phyloP scores from a whole-genome alignment of 2,113 vertebrate species.

The Lophotis ruficrista region DNA sequence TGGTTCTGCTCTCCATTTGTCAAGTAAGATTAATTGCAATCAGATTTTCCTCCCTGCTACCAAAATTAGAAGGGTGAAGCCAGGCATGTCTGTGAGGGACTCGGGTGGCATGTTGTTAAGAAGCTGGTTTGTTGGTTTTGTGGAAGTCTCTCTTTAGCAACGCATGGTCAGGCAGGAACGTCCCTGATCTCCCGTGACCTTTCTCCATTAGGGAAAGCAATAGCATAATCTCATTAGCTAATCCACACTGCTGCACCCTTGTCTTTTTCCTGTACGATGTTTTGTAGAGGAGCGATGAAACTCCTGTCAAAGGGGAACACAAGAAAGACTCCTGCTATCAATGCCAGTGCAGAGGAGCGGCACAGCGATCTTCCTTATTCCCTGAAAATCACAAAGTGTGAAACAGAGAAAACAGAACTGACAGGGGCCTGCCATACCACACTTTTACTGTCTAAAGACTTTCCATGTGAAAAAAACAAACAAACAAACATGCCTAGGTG shows the following conservation, averaged over 20 bases:
- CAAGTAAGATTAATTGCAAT: neutral
- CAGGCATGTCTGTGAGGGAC: neutral
- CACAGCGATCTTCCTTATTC: neutral
- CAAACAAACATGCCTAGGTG: too few relatives aligned
- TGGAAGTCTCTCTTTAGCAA: neutral
- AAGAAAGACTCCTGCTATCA: neutral
- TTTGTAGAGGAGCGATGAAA: neutral
- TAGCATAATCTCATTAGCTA: neutral
- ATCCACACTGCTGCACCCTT: neutral
- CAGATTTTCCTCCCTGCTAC: neutral
- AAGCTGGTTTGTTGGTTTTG: neutral
- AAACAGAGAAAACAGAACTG: neutral
- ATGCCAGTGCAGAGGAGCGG: neutral
- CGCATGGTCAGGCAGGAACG: accelerated
- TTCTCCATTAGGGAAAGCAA: neutral
- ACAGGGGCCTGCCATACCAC: neutral
- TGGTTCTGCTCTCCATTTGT: neutral
- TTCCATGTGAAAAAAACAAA: neutral
- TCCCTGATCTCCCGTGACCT: neutral
- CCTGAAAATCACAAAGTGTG: neutral
- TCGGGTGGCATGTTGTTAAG: accelerated
- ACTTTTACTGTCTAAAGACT: neutral
- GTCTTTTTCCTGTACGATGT: neutral
- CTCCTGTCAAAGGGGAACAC: neutral
- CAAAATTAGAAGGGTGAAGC: neutral